Base-by-base conservation (phyloP, 2,888 invertebrate genomes). In the Cerastis rubricosa region DNA sequence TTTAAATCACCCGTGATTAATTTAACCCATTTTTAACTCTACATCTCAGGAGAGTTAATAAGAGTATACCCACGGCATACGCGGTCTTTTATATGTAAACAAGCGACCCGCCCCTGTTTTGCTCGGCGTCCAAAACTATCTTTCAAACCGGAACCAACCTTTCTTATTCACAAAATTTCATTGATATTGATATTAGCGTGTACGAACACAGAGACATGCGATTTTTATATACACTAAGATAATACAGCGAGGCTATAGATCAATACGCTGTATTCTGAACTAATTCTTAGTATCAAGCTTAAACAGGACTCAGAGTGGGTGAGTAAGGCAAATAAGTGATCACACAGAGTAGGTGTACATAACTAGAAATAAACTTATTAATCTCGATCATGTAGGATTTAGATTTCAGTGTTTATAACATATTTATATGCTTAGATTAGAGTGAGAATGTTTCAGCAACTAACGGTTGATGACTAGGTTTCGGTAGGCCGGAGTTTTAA, bases 381-480 rank as follows among this genome's bases (percentile, higher is more conserved):
- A 54, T 67, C 49, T 74, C 54, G 49, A 68, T 64, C 25, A 29
- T 59, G 47, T 25, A 67, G 17, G 47, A 63, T 25, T 22, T 61
- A 61, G 59, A 61, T 67, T 68, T 45, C n/a, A 43, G 63, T 49
- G 25, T 25, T 51, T 19, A 12, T 51, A 47, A 65, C 14, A 74
- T 54, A 66, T 45, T 59, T 66, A 8, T 66, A 29, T n/a, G n/a
- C 29, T 59, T 19, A 67, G n/a, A 63, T 68, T 68, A 25, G 40
- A 19, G 22, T 49, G 64, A 68, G 25, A 64, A 74, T 76, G 64
- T 76, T 81, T 64, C 64, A 74, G 67, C 25, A 70, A 74, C 45
- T 68, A 71, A 65, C 83, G 43, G 63, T 71, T 71, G 59, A 70
- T 86, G 86, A 87, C 86, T 86, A 86, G 87, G 87, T 72, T 74